Evolutionary conservation across 2,113 vertebrate species (phyloP).

Genomic region (Tragulus kanchil): DNA sequence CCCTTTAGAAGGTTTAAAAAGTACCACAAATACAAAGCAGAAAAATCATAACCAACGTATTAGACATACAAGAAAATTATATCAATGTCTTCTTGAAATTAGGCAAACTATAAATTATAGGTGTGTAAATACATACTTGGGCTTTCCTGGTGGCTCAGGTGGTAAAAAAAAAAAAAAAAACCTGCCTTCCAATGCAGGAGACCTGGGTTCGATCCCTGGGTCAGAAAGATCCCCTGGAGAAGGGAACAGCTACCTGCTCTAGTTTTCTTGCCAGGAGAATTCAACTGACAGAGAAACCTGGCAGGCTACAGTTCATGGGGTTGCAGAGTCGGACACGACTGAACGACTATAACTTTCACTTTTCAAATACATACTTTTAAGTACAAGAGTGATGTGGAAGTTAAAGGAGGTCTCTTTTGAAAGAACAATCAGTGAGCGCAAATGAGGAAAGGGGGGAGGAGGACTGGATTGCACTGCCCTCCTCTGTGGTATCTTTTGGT

Average conservation of each 20-base stretch:
- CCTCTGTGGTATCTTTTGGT: neutral
- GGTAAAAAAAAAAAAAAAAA: neutral
- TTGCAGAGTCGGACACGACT: neutral
- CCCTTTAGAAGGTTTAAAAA: neutral
- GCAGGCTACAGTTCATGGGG: neutral
- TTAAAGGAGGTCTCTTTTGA: neutral
- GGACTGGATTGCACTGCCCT: neutral
- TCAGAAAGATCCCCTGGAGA: neutral
- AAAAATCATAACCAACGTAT: neutral
- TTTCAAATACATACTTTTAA: neutral
- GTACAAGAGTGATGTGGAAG: neutral
- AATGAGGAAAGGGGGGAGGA: neutral
- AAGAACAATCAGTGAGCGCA: conserved; percentile 6
- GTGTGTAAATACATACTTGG: neutral
- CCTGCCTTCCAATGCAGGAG: neutral
- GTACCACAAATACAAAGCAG: conserved; percentile 2
- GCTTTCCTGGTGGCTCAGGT: neutral
- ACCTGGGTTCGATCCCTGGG: neutral
- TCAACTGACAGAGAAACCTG: neutral
- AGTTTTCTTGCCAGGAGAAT: neutral
- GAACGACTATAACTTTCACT: neutral
- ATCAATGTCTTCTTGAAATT: neutral
- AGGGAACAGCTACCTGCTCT: neutral
- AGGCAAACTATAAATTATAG: neutral
- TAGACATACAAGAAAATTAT: neutral